Percentiles rank a stretch among this genome's conserved stretches.
Evolutionary conservation across 2,888 invertebrate species (phyloP).

Genomic region (Melipona beecheii): DNA sequence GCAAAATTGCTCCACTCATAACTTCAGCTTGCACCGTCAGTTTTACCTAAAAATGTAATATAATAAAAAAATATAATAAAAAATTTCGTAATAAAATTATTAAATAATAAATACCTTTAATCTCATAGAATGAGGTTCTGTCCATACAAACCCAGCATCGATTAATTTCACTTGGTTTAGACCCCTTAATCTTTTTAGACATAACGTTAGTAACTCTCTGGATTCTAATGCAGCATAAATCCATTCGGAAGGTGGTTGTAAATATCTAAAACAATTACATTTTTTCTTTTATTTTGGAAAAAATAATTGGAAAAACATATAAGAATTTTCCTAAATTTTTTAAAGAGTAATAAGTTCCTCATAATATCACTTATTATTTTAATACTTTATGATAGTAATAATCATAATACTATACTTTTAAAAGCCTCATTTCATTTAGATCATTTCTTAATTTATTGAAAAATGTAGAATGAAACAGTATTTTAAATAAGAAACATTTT

Average conservation of each 20-base stretch:
- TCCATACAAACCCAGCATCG: constrained; percentile 99
- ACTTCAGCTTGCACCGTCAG: constrained; percentile 98
- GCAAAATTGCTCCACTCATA: constrained; percentile 94
- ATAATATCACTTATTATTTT: background rate
- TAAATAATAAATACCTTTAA: constrained; percentile 89
- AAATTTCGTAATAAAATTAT: background rate
- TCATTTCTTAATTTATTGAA: background rate
- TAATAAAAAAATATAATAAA: background rate
- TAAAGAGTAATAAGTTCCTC: background rate
- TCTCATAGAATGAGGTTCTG: constrained; percentile 99
- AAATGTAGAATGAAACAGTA: background rate
- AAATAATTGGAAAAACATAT: background rate
- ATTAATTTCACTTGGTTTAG: constrained; percentile 94
- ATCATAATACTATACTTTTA: background rate
- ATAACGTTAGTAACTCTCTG: constrained; percentile 93
- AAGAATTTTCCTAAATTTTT: background rate
- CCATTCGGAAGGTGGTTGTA: constrained; percentile 97
- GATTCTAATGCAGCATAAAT: constrained; percentile 94
- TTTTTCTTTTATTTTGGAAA: background rate
- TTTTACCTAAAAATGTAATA: constrained; percentile 87
- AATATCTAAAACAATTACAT: constrained; percentile 86
- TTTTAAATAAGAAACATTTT: background rate
- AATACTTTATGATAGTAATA: background rate
- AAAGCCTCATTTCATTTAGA: background rate
- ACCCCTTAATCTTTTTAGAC: constrained; percentile 96